Conservation (phyloP, 2,113 vertebrate species). For the Microtus richardsoni region DNA sequence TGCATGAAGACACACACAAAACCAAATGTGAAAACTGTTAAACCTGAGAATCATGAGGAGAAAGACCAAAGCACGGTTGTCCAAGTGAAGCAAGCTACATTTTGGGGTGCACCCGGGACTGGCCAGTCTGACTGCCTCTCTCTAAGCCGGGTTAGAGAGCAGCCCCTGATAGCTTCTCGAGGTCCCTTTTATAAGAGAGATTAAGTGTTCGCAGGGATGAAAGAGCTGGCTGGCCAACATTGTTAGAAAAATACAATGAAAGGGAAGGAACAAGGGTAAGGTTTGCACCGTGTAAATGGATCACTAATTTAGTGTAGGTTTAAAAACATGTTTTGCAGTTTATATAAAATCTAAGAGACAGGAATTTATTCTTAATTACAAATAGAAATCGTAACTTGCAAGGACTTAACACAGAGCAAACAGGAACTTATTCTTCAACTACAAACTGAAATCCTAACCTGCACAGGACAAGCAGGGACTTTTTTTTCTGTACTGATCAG, state of each 20-base stretch:
- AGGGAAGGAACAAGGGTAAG: neutral
- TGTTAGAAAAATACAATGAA: neutral
- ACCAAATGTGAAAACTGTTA: neutral
- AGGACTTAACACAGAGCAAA: neutral
- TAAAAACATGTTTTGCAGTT: neutral
- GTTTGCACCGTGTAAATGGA: neutral
- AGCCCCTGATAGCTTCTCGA: neutral
- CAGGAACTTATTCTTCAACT: neutral
- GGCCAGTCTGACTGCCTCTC: neutral
- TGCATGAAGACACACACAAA: neutral
- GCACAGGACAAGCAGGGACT: neutral
- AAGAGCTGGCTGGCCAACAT: neutral
- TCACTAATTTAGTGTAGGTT: neutral
- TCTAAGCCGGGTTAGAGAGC: neutral
- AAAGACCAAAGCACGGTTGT: neutral
- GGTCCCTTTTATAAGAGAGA: neutral
- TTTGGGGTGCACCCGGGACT: neutral
- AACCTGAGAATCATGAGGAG: neutral
- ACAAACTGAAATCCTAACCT: neutral
- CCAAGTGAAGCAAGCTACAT: neutral
- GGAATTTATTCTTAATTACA: neutral
- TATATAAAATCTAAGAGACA: neutral
- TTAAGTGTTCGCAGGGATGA: neutral
- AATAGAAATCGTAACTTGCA: neutral
- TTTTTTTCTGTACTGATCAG: neutral